phyloP scores from a whole-genome alignment of 2,113 vertebrate genomes.

The Ciconia maguari region DNA sequence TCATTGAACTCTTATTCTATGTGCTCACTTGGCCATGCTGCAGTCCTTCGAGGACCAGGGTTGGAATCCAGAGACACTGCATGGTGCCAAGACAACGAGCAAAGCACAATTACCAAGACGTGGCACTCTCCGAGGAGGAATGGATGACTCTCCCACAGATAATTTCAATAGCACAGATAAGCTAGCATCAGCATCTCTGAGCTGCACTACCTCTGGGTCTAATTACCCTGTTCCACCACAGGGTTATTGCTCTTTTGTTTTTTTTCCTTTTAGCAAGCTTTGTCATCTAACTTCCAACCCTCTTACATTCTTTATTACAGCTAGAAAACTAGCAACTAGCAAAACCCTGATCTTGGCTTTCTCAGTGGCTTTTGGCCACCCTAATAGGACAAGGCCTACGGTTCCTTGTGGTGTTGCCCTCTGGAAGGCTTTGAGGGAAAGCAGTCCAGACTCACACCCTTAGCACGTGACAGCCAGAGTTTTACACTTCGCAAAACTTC shows the following conservation, averaged over 20 bases:
- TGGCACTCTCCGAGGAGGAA: not conserved
- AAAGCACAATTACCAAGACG: not conserved
- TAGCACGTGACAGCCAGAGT: not conserved
- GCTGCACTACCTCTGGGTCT: not conserved
- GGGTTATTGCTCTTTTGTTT: not conserved
- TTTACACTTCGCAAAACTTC: not conserved
- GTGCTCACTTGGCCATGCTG: not conserved
- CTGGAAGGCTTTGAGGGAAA: not conserved
- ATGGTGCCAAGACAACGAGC: not conserved
- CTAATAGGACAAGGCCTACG: not conserved
- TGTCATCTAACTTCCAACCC: not conserved
- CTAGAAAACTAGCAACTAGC: not conserved
- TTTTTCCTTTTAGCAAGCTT: not conserved
- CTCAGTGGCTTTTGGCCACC: not conserved
- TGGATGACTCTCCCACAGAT: not conserved
- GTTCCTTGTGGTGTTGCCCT: not conserved
- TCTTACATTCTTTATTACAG: not conserved
- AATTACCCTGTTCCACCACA: not conserved
- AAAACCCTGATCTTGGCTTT: not conserved
- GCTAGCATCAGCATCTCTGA: not conserved
- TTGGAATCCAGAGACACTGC: not conserved
- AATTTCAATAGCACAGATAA: not conserved
- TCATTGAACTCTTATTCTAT: not conserved
- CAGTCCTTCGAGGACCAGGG: not conserved
- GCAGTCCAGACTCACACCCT: not conserved